Base-by-base conservation (phyloP, 2,888 invertebrate genomes). In the Tenthredo scrophulariae region DNA sequence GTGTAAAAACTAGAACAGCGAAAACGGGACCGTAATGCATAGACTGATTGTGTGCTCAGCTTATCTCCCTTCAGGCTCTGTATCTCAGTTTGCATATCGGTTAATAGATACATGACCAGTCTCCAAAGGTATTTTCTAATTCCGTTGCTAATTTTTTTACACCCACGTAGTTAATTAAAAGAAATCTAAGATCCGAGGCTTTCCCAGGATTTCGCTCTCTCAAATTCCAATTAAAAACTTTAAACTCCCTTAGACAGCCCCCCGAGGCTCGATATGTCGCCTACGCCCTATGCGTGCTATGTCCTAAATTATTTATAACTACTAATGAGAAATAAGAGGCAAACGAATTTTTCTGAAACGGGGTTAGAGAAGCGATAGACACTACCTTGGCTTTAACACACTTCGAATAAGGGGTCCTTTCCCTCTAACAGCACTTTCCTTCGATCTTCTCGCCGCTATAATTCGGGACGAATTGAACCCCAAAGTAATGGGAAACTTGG, bases 41-140 rank as follows among this genome's bases (percentile, higher is more conserved):
- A n/a, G 46, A 22, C 43, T 46, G 15, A 77, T 29, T 77, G 77
- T 77, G 33, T 77, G 77, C 77, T 50, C 50, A 77, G 77, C 77
- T 77, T 77, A 77, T 77, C 77, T 77, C 50, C 18, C 29, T 10
- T n/a, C 5, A 18, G 46, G 29, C 29, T 77, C 33, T 50, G 18
- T 54, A 33, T 77, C 29, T 29, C 18, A 46, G 18, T 74, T 37
- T 54, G n/a, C n/a, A 70, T 37, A 29, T 70, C 37, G 37, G 18
- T 37, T 29, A n/a, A 70, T n/a, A 70, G n/a, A 70, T 62, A 62
- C 62, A 26, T 29, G 2, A 13, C 9, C 9, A 33, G 29, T 67
- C 15, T 67, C 15, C 26, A 7, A 26, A 67, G 26, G 26, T 74
- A 9, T 74, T 43, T 9, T 74, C 6, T 13, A 43, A 22, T 43